These are phyloP conservation scores for Nomada fucata DNA, from an alignment of 2,888 invertebrate genomes.

Conservation along the genomic window DNA sequence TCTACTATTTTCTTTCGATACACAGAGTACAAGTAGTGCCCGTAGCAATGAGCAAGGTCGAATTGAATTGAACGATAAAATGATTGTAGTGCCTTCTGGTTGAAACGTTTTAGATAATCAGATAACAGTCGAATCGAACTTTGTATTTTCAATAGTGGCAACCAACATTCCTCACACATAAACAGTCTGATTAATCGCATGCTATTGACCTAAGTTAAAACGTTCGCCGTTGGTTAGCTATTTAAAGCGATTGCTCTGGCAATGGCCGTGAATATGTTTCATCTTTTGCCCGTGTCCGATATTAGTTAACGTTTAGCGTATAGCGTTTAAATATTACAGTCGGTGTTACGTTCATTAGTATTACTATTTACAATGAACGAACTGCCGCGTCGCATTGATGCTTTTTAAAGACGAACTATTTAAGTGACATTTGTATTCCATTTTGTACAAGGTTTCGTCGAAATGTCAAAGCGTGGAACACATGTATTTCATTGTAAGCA, in stretches of 20 bases:
- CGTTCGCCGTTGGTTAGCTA: constrained; percentile 33
- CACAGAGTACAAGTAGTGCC: background rate
- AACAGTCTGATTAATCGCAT: constrained; percentile 20
- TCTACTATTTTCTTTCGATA: too few relatives aligned
- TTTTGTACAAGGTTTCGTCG: constrained; percentile 9
- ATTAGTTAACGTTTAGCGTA: background rate
- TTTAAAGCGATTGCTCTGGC: constrained; percentile 45
- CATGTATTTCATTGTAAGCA: background rate
- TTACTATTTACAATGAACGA: background rate
- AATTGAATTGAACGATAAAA: constrained; percentile 15
- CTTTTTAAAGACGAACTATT: background rate
- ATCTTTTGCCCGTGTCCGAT: constrained; percentile 5
- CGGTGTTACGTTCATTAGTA: background rate
- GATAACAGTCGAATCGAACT: constrained; percentile 14
- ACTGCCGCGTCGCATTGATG: background rate
- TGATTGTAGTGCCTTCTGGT: background rate
- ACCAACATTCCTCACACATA: background rate
- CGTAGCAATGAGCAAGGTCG: background rate
- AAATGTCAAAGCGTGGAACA: background rate
- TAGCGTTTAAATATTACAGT: background rate
- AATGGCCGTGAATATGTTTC: constrained; percentile 29
- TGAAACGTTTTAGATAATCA: constrained; percentile 8
- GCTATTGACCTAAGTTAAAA: constrained; percentile 49
- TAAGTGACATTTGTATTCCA: constrained; percentile 15
- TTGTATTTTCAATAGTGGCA: constrained; percentile 2